These are phyloP conservation scores for Thymelicus lineola DNA, from an alignment of 2,888 invertebrate species.

Conservation along the genomic window DNA sequence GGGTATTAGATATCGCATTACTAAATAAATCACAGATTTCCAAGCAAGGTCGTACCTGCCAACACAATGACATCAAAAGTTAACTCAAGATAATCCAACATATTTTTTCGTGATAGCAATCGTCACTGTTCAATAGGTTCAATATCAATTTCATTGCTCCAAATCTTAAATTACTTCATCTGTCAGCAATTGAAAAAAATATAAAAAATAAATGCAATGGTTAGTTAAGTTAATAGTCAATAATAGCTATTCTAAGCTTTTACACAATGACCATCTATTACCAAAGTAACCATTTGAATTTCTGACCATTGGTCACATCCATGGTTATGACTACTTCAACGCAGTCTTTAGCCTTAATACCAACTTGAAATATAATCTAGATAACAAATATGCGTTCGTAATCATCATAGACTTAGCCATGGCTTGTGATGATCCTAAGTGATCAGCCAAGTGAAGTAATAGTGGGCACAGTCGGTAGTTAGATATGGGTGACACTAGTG, in stretches of 20 bases:
- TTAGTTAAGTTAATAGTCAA: background rate
- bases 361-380: too few species aligned
- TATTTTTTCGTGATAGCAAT: constrained; percentile 53
- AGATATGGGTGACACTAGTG: too few species aligned
- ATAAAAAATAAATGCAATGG: background rate
- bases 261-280: background rate
- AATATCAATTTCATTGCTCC: constrained; percentile 30
- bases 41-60: constrained; percentile 56
- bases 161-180: constrained; percentile 11
- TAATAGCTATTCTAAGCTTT: background rate
- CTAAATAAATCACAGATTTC: constrained; percentile 12
- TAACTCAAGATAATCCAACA: constrained; percentile 42
- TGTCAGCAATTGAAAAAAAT: background rate
- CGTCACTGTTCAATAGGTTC: constrained; percentile 43
- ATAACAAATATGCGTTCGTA: too few species aligned
- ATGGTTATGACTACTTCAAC: too few species aligned
- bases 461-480: too few species aligned
- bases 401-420: too few species aligned
- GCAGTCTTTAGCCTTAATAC: too few species aligned
- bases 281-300: background rate
- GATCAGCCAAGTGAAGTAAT: too few species aligned
- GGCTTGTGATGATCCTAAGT: too few species aligned
- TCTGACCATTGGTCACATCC: too few species aligned
- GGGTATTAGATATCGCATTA: constrained; percentile 2
- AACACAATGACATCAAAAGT: constrained; percentile 73